Evolutionary conservation across 2,797 vertebrate genomes (phyloP).

Genomic region (Enteromius viviparus): DNA sequence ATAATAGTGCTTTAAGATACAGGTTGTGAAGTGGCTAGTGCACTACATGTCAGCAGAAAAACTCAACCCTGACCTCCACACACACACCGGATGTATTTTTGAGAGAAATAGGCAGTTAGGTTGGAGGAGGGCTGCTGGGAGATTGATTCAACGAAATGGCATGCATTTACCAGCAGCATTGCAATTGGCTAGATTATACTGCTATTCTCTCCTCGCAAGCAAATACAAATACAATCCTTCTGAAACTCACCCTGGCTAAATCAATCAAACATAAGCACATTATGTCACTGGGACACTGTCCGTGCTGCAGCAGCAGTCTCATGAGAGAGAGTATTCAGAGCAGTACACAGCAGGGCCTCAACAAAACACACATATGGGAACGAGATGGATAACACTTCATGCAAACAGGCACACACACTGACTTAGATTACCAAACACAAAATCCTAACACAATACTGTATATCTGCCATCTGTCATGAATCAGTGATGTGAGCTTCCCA

Average conservation of each 20-base stretch:
- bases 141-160: not conserved
- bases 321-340: not conserved
- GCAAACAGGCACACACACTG: not conserved
- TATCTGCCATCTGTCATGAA: constrained; percentile 33
- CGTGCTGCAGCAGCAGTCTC: not conserved
- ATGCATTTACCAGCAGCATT: not conserved
- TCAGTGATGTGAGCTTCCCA: constrained; percentile 33
- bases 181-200: not conserved
- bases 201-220: not conserved
- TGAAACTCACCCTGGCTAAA: not conserved
- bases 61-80: not conserved
- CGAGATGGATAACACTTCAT: constrained; percentile 4
- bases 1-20: not conserved
- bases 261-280: constrained; percentile 19
- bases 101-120: not conserved
- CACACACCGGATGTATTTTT: not conserved
- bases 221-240: not conserved
- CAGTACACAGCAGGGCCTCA: not conserved
- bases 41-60: not conserved
- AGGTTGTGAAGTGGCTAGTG: not conserved
- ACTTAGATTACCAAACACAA: constrained; percentile 10
- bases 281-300: constrained; percentile 2
- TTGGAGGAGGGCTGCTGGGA: not conserved
- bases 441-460: not conserved
- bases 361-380: constrained; percentile 19